Base-by-base conservation (phyloP, 1,140 invertebrate genomes). In the Tetraneura akinire region DNA sequence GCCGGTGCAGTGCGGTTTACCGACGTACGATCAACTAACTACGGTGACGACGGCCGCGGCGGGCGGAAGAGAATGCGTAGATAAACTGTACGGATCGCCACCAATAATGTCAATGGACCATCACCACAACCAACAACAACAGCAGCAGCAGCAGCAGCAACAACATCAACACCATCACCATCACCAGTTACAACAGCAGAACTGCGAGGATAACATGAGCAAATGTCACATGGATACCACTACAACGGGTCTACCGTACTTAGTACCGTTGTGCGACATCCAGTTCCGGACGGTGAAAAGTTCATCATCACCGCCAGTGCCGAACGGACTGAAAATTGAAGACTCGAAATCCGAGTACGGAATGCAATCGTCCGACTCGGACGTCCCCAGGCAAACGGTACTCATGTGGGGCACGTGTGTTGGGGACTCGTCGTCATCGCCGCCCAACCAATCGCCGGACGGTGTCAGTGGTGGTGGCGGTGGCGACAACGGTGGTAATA, bases 351-450 rank as follows among this genome's bases (percentile, higher is more conserved):
- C 87, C 0, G 89, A 90, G 29, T 18, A 86, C 84, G 42, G 86
- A 84, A n/a, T 86, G 83, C 84, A 85, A 81, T 68, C 64, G 13
- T 88, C 88, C 80, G 87, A 90, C 82, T 86, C 85, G 81, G 89
- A 91, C 76, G 87, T 88, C 32, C 90, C 91, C 0, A 86, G 93
- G 26, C 93, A 95, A 86, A 95, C 93, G 1, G 93, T 95, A 21
- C 88, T 95, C 4, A 94, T 94, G 93, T 94, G 93, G 93, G 93
- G 73, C 51, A 60, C 73, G 73, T 76, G 73, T 76, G 55, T 76
- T 45, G 73, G 73, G 73, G 53, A 76, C 37, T 57, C 73, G 73
- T 57, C 32, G 87, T 9, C 87, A 86, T 74, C 88, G 5, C 85
- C 86, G 14, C 84, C 85, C 9, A 86, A 86, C 45, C 87, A 87